Conservation (phyloP, 2,888 invertebrate species). For the Drosophila buzzatii region DNA sequence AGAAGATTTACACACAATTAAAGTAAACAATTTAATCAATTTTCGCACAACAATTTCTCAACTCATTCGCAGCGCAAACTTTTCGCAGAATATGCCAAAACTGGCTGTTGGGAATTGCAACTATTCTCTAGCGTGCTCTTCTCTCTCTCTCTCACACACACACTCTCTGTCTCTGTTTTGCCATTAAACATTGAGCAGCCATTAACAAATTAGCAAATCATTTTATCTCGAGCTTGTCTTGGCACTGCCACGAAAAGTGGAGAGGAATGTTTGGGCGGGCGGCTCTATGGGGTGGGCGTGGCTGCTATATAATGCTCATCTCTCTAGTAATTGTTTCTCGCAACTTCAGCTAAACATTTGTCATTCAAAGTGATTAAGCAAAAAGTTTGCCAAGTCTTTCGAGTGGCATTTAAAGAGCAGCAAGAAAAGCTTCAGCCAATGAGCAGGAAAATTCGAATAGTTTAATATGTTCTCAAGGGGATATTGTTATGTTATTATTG, state of each 20-base stretch:
- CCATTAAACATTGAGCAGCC: slow-evolving; percentile 67
- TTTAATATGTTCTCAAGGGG: neutral
- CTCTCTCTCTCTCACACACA: neutral
- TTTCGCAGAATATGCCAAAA: slow-evolving; percentile 37
- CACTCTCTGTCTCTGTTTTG: slow-evolving; percentile 19
- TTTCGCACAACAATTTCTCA: slow-evolving; percentile 45
- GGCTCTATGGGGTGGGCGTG: neutral
- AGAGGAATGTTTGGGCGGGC: neutral
- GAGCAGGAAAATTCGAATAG: neutral
- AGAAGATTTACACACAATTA: slow-evolving; percentile 39
- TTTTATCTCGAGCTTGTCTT: slow-evolving; percentile 31
- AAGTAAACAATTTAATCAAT: slow-evolving; percentile 63
- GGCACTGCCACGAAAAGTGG: neutral
- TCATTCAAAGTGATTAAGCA: slow-evolving; percentile 48
- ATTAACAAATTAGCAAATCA: slow-evolving; percentile 71
- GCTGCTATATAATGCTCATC: slow-evolving; percentile 21
- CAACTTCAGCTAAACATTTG: slow-evolving; percentile 45
- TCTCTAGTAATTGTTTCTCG: slow-evolving; percentile 44
- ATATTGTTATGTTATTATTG: neutral
- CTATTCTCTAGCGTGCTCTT: slow-evolving; percentile 10
- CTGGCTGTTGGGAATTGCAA: slow-evolving; percentile 31
- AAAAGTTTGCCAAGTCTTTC: slow-evolving; percentile 19
- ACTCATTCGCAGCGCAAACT: slow-evolving; percentile 37
- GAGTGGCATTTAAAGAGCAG: neutral
- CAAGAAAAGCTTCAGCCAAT: neutral